Evolutionary conservation across 2,888 invertebrate species (phyloP).

Genomic region (Lamproptera curius): DNA sequence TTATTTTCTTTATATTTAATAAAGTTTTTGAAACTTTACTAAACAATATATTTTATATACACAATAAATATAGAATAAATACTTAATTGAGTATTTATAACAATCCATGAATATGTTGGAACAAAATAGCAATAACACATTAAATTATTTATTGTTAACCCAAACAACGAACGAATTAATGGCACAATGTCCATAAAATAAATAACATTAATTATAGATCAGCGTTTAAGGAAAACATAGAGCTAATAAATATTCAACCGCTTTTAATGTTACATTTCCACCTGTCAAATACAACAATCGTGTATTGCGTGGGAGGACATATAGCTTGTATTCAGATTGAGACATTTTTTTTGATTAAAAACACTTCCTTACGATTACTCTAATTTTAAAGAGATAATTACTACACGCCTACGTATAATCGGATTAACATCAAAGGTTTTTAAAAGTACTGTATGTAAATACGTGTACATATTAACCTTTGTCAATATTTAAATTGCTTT

Average conservation of each 20-base stretch:
- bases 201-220: not conserved
- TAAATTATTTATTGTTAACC: too few species aligned
- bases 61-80: too few species aligned
- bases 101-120: too few species aligned
- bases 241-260: not conserved
- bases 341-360: not conserved
- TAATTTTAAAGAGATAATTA: not conserved
- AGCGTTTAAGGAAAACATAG: not conserved
- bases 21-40: too few species aligned
- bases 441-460: too few species aligned
- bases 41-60: too few species aligned
- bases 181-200: not conserved
- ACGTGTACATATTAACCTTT: too few species aligned
- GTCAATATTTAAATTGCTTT: too few species aligned
- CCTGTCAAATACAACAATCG: conserved; percentile 1
- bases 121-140: too few species aligned
- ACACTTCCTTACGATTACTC: conserved; percentile 12
- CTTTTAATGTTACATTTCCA: not conserved
- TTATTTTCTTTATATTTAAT: too few species aligned
- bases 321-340: conserved; percentile 1
- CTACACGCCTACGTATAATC: not conserved
- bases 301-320: conserved; percentile 8
- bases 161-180: too few species aligned
- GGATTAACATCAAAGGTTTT: not conserved
- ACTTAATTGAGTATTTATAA: too few species aligned